Base-by-base conservation (phyloP, 2,797 vertebrate genomes). In the Coreius guichenoti region DNA sequence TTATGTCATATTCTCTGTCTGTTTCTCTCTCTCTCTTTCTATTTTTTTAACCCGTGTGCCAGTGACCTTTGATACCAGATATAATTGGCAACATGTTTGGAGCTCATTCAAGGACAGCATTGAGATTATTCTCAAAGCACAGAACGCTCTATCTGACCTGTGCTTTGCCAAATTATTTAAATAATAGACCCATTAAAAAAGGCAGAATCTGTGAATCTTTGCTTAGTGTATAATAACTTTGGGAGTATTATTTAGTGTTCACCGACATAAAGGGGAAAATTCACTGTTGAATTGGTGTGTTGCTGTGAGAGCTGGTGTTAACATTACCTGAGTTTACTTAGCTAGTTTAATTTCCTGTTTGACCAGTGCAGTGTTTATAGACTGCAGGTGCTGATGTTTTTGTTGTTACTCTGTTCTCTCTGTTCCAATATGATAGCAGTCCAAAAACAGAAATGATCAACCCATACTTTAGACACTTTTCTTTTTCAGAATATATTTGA, bases 341-440 rank as follows among this genome's bases (percentile, higher is more conserved):
- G 81, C 49, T 78, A 80, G 51, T 87, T 90, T 87, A 87, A 90
- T 90, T 87, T 90, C 89, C 89, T 90, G 86, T 87, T 85, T 68
- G 77, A 81, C 75, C 36, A 73, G 73, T 23, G 12, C 75, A 8
- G 67, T 83, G 83, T 88, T 81, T 87, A 67, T 56, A 21, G 51
- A 80, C 1, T 8, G 76, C 76, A 85, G 70, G 77, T 70, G 81
- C 87, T 73, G 36, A 26, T 76, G 33, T 87, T 65, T 82, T 81
- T 36, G 43, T 43, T 84, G 45, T 56, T 82, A 29, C n/a, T 17
- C 89, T 88, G 49, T 72, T 68, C 72, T 81, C 61, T 51, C 68
- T 87, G 63, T 83, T 76, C 47, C 29, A 75, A 8, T 54, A 45
- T n/a, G 69, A 84, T 81, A 87, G 67, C 68, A 63, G 63, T 49